phyloP scores from a whole-genome alignment of 2,797 vertebrate genomes.

The Chlorospingus flavigularis region DNA sequence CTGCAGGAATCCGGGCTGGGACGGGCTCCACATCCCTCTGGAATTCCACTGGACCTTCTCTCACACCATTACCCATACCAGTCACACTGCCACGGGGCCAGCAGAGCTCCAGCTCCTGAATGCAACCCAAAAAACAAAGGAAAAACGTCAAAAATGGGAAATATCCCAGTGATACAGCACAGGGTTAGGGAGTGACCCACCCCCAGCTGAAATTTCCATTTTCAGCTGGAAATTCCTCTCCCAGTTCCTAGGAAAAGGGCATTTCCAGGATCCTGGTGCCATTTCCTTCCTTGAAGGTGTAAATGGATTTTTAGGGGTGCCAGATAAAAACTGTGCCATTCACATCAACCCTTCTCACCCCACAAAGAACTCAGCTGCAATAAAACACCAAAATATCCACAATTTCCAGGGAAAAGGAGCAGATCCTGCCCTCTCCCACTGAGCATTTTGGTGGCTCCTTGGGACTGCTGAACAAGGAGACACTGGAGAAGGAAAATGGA shows the following conservation, averaged over 20 bases:
- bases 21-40: constrained; percentile 78
- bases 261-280: not conserved
- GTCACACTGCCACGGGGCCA: constrained; percentile 52
- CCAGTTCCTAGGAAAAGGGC: not conserved
- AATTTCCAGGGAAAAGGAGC: not conserved
- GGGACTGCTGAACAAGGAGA: not conserved
- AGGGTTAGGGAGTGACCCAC: accelerated
- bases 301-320: accelerated
- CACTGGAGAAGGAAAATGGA: accelerated
- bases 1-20: constrained; percentile 72
- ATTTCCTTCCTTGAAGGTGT: not conserved
- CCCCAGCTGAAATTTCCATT: not conserved
- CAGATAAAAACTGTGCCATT: accelerated
- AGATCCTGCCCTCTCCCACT: not conserved
- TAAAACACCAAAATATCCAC: accelerated
- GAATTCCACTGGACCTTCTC: constrained; percentile 79
- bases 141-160: accelerated
- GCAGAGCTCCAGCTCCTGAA: constrained; percentile 60
- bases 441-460: not conserved
- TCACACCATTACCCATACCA: constrained; percentile 92
- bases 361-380: not conserved
- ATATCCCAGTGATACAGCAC: accelerated
- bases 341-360: not conserved
- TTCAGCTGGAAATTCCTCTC: not conserved
- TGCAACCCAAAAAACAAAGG: accelerated